Evolutionary conservation across 2,113 vertebrate species (phyloP).

Genomic region (Elanoides forficatus): DNA sequence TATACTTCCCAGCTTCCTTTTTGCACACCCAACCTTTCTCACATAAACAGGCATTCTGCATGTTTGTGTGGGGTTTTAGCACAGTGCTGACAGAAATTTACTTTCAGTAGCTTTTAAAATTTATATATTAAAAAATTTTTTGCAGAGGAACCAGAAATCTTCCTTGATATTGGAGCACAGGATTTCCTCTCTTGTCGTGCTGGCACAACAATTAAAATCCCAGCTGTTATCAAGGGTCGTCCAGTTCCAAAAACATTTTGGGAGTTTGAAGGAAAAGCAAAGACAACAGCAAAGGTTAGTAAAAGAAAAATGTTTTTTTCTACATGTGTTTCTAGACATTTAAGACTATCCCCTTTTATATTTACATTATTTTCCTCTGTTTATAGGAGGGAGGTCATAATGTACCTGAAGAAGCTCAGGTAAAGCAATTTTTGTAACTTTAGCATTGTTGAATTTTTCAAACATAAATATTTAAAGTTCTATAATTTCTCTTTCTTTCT

Average conservation of each 20-base stretch:
- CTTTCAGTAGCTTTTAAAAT: background rate
- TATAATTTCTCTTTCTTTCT: background rate
- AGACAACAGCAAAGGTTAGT: constrained; percentile 83
- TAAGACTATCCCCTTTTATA: background rate
- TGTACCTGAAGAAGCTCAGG: constrained; percentile 90
- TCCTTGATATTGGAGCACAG: constrained; percentile 82
- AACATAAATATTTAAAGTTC: background rate
- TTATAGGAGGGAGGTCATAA: constrained; percentile 85
- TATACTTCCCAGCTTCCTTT: background rate
- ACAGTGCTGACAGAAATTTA: background rate
- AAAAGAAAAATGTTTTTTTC: background rate
- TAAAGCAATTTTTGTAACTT: constrained; percentile 56
- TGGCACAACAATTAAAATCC: constrained; percentile 86
- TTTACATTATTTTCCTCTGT: constrained; percentile 34
- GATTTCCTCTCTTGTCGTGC: constrained; percentile 86
- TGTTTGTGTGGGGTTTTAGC: background rate
- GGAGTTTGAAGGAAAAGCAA: constrained; percentile 92
- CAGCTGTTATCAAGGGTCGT: constrained; percentile 84
- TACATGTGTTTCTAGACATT: background rate
- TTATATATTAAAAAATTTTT: background rate
- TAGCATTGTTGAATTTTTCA: background rate
- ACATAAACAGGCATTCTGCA: background rate
- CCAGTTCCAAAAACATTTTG: constrained; percentile 90
- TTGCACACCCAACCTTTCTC: fast-evolving
- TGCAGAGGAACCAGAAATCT: constrained; percentile 87